Percentiles rank a stretch among this genome's conserved stretches.
These are phyloP conservation scores for cat (Felis catus) DNA, from an alignment of 2,113 vertebrate genomes.

Conservation along the genomic window DNA sequence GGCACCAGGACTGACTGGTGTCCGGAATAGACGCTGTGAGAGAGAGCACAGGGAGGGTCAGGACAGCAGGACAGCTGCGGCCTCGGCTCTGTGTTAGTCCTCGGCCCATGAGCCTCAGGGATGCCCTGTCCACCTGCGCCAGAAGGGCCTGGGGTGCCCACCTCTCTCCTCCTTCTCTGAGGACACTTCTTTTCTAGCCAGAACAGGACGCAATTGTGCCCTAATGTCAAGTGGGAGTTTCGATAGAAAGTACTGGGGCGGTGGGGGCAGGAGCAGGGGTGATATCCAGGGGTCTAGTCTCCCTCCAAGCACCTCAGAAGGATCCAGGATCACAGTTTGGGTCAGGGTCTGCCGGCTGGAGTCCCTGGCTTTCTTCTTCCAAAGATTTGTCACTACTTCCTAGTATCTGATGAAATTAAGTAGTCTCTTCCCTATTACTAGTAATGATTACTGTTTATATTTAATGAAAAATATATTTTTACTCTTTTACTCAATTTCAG, in stretches of 20 bases:
- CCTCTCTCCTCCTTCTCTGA: neutral
- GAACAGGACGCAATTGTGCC: neutral
- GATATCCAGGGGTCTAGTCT: neutral
- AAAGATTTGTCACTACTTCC: neutral
- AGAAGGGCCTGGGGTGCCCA: rapidly evolving
- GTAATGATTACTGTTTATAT: neutral
- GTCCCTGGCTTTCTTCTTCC: neutral
- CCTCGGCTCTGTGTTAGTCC: no score
- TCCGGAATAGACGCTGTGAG: conserved; percentile 88
- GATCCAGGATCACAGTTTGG: neutral
- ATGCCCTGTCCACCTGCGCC: neutral
- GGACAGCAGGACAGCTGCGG: neutral
- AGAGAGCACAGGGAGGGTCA: neutral
- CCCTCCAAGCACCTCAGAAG: neutral
- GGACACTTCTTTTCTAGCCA: neutral
- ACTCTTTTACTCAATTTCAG: neutral
- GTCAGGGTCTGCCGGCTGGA: neutral
- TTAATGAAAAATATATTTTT: neutral
- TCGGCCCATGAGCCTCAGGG: no score
- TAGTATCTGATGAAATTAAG: neutral
- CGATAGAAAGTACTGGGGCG: neutral
- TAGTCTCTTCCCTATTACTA: neutral
- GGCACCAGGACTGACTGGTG: conserved; percentile 97
- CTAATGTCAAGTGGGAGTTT: neutral
- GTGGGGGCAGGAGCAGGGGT: neutral